phyloP scores from a whole-genome alignment of 1,140 invertebrate genomes.

The Zeugodacus cucurbitae region DNA sequence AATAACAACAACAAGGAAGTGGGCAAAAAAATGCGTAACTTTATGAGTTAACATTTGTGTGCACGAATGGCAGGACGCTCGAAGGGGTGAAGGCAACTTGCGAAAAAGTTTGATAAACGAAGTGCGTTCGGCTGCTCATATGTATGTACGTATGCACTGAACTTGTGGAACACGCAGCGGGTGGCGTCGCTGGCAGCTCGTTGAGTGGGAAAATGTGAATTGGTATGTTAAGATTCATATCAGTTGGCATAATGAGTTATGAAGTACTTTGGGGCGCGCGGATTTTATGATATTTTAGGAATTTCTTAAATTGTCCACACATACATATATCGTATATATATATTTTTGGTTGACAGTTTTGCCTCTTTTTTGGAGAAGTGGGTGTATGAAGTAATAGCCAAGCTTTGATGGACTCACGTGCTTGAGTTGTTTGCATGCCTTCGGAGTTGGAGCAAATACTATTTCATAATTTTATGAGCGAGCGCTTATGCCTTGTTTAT shows the following conservation, averaged over 20 bases:
- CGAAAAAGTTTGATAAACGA: not conserved
- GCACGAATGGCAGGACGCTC: not conserved
- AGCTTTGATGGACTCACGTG: constrained; percentile 31
- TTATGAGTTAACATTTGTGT: constrained; percentile 1
- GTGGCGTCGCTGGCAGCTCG: not conserved
- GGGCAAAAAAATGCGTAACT: constrained; percentile 27
- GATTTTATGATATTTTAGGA: constrained; percentile 31
- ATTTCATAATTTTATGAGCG: not conserved
- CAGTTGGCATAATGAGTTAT: constrained; percentile 38
- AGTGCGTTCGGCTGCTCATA: not conserved
- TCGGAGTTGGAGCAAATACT: not conserved
- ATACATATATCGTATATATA: not conserved
- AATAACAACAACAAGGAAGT: constrained; percentile 27
- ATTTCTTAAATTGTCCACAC: not conserved
- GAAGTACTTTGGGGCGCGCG: constrained; percentile 36
- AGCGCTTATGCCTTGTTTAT: not conserved
- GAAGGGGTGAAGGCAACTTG: not conserved
- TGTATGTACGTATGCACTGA: not conserved
- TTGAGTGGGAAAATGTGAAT: constrained; percentile 36
- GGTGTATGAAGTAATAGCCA: not conserved
- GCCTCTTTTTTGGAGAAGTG: not conserved
- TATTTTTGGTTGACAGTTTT: not conserved
- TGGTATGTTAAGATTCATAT: constrained; percentile 39
- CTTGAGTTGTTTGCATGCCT: not conserved
- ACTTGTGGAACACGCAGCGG: not conserved